A percentile compares a stretch with the other conserved stretches of the same genome.
These are phyloP conservation scores for Tenthredo livida DNA, from an alignment of 2,888 invertebrate species.

Conservation along the genomic window DNA sequence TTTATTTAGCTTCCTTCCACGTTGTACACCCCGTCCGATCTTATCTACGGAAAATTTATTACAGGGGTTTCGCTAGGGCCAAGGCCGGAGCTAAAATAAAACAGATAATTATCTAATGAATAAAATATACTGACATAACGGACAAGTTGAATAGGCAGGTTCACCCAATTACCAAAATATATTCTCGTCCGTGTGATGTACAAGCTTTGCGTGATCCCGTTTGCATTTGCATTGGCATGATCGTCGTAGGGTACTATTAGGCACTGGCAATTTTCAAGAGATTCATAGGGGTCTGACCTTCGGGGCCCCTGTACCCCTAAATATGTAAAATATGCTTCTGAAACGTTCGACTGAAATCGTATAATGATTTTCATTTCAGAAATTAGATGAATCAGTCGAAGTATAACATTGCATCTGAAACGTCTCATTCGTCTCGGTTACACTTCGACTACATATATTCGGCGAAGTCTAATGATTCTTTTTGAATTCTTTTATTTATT, in stretches of 20 bases:
- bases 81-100: not conserved
- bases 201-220: not conserved
- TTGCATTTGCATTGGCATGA: not conserved
- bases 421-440: no score
- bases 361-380: no score
- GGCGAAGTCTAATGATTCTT: no score
- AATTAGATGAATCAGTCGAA: no score
- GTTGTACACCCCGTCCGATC: not conserved
- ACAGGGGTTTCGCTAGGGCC: not conserved
- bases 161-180: not conserved
- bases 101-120: constrained; percentile 9
- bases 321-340: not conserved
- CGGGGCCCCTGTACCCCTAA: not conserved
- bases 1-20: not conserved
- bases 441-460: no score
- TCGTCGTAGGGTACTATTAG: not conserved
- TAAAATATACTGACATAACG: not conserved
- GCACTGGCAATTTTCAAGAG: not conserved
- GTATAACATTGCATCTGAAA: no score
- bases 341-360: not conserved
- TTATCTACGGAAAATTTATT: not conserved
- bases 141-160: not conserved
- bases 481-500: no score
- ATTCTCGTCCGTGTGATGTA: not conserved
- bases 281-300: not conserved